Conservation (phyloP, 2,888 invertebrate genomes). For the Cremastinae sp. region DNA sequence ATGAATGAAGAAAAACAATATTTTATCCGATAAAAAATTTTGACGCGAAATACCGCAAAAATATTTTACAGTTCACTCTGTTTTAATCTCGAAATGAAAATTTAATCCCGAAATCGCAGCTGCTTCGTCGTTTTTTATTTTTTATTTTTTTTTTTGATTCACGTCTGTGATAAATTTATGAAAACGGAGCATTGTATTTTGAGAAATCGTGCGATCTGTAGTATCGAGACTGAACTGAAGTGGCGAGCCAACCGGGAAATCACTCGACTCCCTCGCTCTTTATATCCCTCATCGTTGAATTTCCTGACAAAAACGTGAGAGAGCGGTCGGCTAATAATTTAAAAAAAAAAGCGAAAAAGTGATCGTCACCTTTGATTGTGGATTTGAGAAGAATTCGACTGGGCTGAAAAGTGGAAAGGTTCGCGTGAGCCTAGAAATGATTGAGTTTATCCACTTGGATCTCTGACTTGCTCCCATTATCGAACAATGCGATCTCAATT, state of each 20-base stretch:
- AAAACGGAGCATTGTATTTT: conserved; percentile 31
- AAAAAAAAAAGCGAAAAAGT: conserved; percentile 31
- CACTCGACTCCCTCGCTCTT: conserved; percentile 53
- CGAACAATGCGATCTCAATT: conserved; percentile 49
- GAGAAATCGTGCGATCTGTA: conserved; percentile 51
- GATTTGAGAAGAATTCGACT: conserved; percentile 31
- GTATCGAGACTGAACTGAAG: conserved; percentile 17
- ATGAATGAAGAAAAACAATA: no score
- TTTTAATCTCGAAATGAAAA: no score
- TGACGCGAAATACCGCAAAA: no score
- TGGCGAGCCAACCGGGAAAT: conserved; percentile 31
- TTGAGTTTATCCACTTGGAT: conserved; percentile 49
- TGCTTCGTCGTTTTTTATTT: conserved; percentile 14
- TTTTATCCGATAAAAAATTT: no score
- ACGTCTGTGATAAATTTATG: neutral
- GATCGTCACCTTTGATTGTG: conserved; percentile 55
- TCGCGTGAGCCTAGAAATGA: conserved; percentile 39
- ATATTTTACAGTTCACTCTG: no score
- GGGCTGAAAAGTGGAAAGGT: conserved; percentile 43
- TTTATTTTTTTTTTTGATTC: conserved; percentile 11
- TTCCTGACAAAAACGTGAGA: conserved; percentile 47
- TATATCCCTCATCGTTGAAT: conserved; percentile 33
- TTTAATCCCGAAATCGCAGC: conserved; percentile 49
- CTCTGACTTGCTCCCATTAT: conserved; percentile 45
- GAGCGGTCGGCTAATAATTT: conserved; percentile 8